phyloP scores from a whole-genome alignment of 2,888 invertebrate species.

The Ophraella communa region DNA sequence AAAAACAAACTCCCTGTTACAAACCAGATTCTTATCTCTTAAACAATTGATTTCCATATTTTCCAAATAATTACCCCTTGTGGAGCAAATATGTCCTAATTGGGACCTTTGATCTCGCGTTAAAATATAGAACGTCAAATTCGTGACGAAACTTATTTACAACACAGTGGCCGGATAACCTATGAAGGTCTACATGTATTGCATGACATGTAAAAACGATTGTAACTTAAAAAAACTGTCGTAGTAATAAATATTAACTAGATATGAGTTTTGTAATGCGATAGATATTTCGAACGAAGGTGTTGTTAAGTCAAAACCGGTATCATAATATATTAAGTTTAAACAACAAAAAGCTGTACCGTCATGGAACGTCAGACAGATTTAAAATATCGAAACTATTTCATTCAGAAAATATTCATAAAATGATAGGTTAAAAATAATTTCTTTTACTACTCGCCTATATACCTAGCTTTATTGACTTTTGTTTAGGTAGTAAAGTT shows the following conservation, averaged over 20 bases:
- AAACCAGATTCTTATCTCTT: slow-evolving; percentile 31
- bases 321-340: too few species aligned
- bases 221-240: background rate
- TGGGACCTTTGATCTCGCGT: slow-evolving; percentile 44
- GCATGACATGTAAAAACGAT: slow-evolving; percentile 16
- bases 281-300: background rate
- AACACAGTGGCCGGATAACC: slow-evolving; percentile 22
- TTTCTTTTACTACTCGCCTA: too few species aligned
- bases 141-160: slow-evolving; percentile 31
- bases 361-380: too few species aligned
- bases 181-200: slow-evolving; percentile 14
- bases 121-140: slow-evolving; percentile 46
- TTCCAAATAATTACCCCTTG: slow-evolving; percentile 34
- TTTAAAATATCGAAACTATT: too few species aligned
- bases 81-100: slow-evolving; percentile 44
- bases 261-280: background rate
- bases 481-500: too few species aligned
- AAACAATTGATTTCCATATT: slow-evolving; percentile 29
- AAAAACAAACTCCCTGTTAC: slow-evolving; percentile 25
- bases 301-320: background rate
- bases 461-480: too few species aligned
- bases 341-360: too few species aligned
- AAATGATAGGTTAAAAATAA: too few species aligned
- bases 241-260: background rate
- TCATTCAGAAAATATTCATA: too few species aligned